Conservation (phyloP, 2,888 invertebrate genomes). For the Pollenia griseotomentosa region DNA sequence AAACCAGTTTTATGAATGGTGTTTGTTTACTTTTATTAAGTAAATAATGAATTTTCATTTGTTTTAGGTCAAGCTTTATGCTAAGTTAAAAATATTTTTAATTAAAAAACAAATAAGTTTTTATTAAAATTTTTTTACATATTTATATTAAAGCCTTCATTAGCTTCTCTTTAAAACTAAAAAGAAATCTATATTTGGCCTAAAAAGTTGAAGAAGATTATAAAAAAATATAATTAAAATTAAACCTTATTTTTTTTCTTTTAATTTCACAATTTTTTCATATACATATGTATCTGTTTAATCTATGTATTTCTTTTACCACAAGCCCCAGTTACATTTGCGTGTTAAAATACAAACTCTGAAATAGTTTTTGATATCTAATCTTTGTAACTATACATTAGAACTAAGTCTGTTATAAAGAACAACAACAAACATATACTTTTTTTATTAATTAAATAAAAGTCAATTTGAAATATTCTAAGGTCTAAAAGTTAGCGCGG, state of each 20-base stretch:
- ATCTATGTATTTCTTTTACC: conserved; percentile 31
- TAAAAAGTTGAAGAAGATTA: too few relatives aligned
- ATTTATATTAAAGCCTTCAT: too few relatives aligned
- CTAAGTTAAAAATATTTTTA: too few relatives aligned
- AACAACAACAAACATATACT: conserved; percentile 6
- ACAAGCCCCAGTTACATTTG: conserved; percentile 73
- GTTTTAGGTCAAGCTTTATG: too few relatives aligned
- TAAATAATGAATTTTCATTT: too few relatives aligned
- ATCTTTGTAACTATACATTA: conserved; percentile 82
- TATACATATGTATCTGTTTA: not conserved
- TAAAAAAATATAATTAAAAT: not conserved
- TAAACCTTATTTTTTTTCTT: not conserved
- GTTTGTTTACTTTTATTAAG: too few relatives aligned
- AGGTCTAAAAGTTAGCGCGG: conserved; percentile 52
- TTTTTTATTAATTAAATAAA: conserved; percentile 41
- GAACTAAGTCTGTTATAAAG: conserved; percentile 62
- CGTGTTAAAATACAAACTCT: conserved; percentile 42
- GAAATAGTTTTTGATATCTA: conserved; percentile 78
- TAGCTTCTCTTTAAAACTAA: too few relatives aligned
- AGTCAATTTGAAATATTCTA: conserved; percentile 49
- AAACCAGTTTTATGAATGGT: too few relatives aligned
- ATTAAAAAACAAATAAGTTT: too few relatives aligned
- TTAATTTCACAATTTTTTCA: not conserved
- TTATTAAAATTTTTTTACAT: too few relatives aligned
- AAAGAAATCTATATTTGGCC: too few relatives aligned